Percentiles rank a stretch among this genome's conserved stretches.
phyloP scores from a whole-genome alignment of 2,888 invertebrate genomes.

The Nymphalis c-album region DNA sequence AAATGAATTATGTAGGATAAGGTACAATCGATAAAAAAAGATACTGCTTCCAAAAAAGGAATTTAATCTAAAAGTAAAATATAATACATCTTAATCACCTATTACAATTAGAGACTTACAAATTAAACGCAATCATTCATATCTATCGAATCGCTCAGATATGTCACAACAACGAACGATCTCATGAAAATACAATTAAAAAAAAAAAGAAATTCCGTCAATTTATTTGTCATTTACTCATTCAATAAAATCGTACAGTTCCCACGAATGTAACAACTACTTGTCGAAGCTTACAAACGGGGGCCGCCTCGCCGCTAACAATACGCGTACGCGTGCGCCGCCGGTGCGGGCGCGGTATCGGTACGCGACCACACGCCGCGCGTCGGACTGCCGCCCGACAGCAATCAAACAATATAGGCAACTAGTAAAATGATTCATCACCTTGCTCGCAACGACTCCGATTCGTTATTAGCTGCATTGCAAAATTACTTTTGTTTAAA shows the following conservation, averaged over 20 bases:
- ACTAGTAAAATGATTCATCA: constrained; percentile 34
- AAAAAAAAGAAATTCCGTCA: constrained; percentile 57
- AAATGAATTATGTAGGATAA: constrained; percentile 37
- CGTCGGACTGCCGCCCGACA: constrained; percentile 14
- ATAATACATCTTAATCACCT: constrained; percentile 49
- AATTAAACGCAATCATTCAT: constrained; percentile 45
- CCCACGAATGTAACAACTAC: neutral
- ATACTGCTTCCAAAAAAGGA: constrained; percentile 48
- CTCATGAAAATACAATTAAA: constrained; percentile 36
- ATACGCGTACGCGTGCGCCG: constrained; percentile 10
- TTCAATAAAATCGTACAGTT: constrained; percentile 55
- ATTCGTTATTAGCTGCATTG: constrained; percentile 43
- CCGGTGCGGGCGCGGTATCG: constrained; percentile 6
- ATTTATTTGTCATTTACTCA: constrained; percentile 45
- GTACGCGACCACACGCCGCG: constrained; percentile 25
- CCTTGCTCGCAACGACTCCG: constrained; percentile 40
- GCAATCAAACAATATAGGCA: neutral
- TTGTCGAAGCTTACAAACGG: constrained; percentile 2
- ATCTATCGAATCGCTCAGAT: constrained; percentile 38
- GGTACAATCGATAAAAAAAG: constrained; percentile 51
- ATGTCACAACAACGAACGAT: constrained; percentile 28
- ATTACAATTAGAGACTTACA: constrained; percentile 39
- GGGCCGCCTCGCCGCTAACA: constrained; percentile 27
- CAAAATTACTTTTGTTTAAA: constrained; percentile 39
- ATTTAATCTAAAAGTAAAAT: constrained; percentile 60